Conservation (phyloP, 2,888 invertebrate species). For the Aspidiotus rigidus region DNA sequence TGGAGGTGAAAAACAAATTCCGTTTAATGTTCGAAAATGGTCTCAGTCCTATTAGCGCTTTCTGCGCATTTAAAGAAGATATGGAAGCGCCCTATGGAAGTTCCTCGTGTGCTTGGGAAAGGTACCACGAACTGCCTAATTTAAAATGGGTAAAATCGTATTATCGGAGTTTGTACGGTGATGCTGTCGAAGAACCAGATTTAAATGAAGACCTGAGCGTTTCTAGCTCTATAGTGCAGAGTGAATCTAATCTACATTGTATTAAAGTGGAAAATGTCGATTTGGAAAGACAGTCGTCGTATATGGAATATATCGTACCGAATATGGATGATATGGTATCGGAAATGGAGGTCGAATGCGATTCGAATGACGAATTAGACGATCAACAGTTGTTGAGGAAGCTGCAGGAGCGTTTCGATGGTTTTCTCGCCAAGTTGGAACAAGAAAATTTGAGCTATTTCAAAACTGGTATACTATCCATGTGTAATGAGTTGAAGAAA, state of each 20-base stretch:
- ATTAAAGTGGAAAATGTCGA: too few species aligned
- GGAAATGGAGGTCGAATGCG: not conserved
- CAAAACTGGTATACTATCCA: not conserved
- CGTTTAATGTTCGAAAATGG: constrained; percentile 4
- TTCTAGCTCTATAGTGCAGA: too few species aligned
- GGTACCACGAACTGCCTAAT: too few species aligned
- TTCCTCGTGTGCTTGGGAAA: too few species aligned
- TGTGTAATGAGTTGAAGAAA: constrained; percentile 2
- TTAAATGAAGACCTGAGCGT: too few species aligned
- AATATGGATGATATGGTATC: not conserved
- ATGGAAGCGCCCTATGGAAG: not conserved
- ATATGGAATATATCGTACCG: not conserved
- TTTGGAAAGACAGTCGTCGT: too few species aligned
- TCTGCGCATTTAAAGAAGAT: not conserved
- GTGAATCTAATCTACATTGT: too few species aligned
- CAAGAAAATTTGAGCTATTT: not conserved
- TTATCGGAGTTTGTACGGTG: too few species aligned
- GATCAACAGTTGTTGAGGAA: not conserved
- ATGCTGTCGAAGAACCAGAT: too few species aligned
- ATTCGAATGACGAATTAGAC: not conserved
- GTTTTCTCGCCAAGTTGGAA: not conserved
- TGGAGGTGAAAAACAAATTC: not conserved
- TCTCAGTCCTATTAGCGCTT: not conserved
- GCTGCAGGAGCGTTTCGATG: not conserved
- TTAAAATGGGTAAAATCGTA: too few species aligned